These are phyloP conservation scores for Syngnathus rostellatus DNA, from an alignment of 2,797 vertebrate species.

Conservation along the genomic window DNA sequence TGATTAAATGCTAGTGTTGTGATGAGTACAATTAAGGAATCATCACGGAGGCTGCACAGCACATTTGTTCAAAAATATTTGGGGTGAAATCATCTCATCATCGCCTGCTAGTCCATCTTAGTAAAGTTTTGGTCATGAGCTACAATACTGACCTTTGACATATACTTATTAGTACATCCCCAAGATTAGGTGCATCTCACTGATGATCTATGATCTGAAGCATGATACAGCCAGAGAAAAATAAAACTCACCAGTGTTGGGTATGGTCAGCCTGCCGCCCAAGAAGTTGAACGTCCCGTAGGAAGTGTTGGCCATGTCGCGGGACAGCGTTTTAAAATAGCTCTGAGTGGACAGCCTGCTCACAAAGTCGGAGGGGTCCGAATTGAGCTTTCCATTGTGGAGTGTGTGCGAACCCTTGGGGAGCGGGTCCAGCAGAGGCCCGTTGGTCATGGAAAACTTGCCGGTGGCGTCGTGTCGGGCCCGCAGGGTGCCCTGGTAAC, in stretches of 20 bases:
- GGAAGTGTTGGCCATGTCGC: constrained; percentile 83
- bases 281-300: constrained; percentile 98
- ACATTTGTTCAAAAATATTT: background rate
- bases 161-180: too few relatives aligned
- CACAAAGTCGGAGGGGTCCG: constrained; percentile 80
- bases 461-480: constrained; percentile 79
- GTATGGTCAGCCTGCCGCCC: constrained; percentile 89
- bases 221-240: background rate
- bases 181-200: too few relatives aligned
- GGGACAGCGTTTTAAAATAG: constrained; percentile 91
- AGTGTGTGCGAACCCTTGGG: constrained; percentile 85
- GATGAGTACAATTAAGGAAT: background rate
- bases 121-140: too few relatives aligned
- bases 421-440: constrained; percentile 88
- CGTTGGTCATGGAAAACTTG: constrained; percentile 90
- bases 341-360: constrained; percentile 86
- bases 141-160: too few relatives aligned
- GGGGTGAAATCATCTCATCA: too few relatives aligned
- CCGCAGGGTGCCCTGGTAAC: constrained; percentile 91
- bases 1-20: background rate
- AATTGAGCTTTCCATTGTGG: constrained; percentile 83
- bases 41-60: background rate
- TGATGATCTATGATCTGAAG: background rate
- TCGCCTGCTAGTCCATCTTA: too few relatives aligned
- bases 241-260: constrained; percentile 78